Evolutionary conservation across 2,113 vertebrate genomes (phyloP).

Genomic region (Pseudonaja textilis): DNA sequence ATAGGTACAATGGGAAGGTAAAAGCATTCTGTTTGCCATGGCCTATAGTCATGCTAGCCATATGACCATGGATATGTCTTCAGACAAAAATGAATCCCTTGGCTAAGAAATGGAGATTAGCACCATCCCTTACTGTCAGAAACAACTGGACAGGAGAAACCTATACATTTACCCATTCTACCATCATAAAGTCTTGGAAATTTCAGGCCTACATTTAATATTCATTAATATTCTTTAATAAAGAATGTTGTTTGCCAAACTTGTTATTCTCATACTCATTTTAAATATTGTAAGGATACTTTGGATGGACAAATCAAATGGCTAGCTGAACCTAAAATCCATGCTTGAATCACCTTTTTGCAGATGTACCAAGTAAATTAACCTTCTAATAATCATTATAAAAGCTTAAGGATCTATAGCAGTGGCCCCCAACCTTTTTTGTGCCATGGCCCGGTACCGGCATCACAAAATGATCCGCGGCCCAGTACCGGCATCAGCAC

Average conservation of each 20-base stretch:
- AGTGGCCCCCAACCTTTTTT: too few relatives aligned
- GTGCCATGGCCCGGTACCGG: too few relatives aligned
- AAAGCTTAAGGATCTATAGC: neutral
- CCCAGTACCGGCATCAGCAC: too few relatives aligned
- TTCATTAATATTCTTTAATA: slow-evolving; percentile 8
- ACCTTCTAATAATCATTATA: neutral
- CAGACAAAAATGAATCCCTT: too few relatives aligned
- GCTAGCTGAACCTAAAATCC: neutral
- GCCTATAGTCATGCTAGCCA: neutral
- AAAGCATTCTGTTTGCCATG: neutral
- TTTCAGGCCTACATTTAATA: slow-evolving; percentile 15
- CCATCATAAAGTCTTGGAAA: slow-evolving; percentile 46
- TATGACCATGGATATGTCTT: too few relatives aligned
- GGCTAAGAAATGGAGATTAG: too few relatives aligned
- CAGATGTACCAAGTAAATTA: neutral
- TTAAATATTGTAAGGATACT: neutral
- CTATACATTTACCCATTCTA: too few relatives aligned
- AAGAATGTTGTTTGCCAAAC: slow-evolving; percentile 45
- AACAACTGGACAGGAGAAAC: too few relatives aligned
- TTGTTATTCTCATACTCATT: slow-evolving; percentile 42
- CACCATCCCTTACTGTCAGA: too few relatives aligned
- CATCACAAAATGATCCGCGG: too few relatives aligned
- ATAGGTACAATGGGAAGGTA: neutral
- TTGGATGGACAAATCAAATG: neutral
- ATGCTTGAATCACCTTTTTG: neutral